Evolutionary conservation across 2,888 invertebrate genomes (phyloP).

Genomic region (Cryptocephalus primarius): DNA sequence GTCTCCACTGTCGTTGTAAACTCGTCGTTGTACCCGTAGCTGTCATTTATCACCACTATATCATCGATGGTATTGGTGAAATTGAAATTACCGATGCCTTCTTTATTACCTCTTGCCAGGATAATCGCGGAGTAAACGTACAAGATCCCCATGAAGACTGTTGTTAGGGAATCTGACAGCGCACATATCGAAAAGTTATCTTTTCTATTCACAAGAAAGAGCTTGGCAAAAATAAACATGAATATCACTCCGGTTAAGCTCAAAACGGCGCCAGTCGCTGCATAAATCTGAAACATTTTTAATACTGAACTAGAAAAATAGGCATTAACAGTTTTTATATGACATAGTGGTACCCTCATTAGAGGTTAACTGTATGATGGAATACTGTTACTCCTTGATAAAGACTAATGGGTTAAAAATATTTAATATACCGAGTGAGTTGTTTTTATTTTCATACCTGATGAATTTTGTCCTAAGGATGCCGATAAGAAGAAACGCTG

Average conservation of each 20-base stretch:
- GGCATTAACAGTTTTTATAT: neutral
- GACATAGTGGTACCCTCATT: conserved; percentile 3
- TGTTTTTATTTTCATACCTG: conserved; percentile 4
- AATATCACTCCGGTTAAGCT: conserved; percentile 17
- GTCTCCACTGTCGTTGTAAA: no score
- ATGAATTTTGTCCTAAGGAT: conserved; percentile 18
- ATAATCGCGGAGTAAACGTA: conserved; percentile 23
- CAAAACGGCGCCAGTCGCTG: conserved; percentile 24
- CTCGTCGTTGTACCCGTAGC: neutral
- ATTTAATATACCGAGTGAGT: neutral
- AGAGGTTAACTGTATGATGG: neutral
- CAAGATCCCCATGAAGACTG: conserved; percentile 28
- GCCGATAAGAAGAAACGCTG: conserved; percentile 32
- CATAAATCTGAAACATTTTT: conserved; percentile 28
- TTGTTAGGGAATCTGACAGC: conserved; percentile 25
- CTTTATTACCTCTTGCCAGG: conserved; percentile 6
- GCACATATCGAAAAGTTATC: conserved; percentile 15
- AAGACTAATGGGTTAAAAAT: neutral
- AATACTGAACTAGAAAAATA: neutral
- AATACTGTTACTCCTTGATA: no score
- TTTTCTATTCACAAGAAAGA: conserved; percentile 15
- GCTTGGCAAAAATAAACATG: conserved; percentile 20
- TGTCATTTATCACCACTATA: conserved; percentile 10
- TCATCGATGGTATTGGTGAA: conserved; percentile 14
- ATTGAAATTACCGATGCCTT: conserved; percentile 2